phyloP scores from a whole-genome alignment of 30 jellyfish, hydroid and myxozoan genomes.

The Turritopsis dohrnii region DNA sequence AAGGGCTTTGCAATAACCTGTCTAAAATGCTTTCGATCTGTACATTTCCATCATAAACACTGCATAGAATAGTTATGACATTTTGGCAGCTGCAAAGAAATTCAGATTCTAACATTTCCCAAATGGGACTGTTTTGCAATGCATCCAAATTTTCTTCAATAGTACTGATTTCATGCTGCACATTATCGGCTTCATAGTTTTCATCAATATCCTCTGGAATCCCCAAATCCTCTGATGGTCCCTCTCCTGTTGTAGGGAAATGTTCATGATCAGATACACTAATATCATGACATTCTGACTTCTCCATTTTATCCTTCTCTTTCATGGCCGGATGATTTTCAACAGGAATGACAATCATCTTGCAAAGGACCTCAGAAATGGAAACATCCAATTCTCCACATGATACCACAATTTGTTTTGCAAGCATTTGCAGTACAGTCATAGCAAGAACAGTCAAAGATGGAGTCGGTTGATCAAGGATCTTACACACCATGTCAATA shows the following conservation, averaged over 20 bases:
- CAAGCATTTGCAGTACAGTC: background rate
- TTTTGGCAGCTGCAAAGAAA: background rate
- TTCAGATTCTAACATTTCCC: background rate
- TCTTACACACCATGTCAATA: background rate
- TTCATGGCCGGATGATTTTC: background rate
- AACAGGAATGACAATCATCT: background rate
- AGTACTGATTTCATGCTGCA: background rate
- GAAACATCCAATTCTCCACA: background rate
- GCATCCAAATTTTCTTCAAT: background rate
- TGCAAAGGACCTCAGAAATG: background rate
- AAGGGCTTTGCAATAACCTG: background rate
- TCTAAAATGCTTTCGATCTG: background rate
- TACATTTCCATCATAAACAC: background rate
- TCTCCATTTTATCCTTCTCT: background rate
- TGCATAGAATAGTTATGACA: background rate
- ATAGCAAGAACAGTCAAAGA: background rate
- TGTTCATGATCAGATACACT: background rate
- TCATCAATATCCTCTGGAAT: too few species aligned
- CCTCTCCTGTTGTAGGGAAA: background rate
- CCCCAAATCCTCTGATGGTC: background rate
- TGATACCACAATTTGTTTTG: background rate
- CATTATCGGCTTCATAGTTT: background rate
- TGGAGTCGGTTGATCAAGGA: background rate
- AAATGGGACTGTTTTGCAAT: background rate
- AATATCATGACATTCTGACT: background rate